Evolutionary conservation across 2,113 vertebrate genomes (phyloP), one percentile per base, ranked within the genome.

Genomic region (Carassius carassius): DNA sequence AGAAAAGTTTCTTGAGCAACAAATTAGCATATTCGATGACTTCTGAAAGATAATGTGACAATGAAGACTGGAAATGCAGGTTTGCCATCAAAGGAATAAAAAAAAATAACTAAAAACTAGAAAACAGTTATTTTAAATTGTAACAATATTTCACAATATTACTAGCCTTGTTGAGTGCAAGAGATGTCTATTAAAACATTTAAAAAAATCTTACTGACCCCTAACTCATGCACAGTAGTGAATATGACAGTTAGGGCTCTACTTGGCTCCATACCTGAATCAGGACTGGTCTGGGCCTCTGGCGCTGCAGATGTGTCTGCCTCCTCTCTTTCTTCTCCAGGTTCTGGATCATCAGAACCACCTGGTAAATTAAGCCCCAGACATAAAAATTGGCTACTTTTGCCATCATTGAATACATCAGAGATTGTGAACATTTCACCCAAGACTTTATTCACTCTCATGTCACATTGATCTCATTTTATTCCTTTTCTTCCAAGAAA

Each of bases 291-390:
- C 67, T 90, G 90, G 44, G 78, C 92, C 4, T 92, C 93, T 88
- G 88, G 89, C 78, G 87, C 89, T 47, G 86, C 87, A 69, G 89
- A 92, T 8, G 90, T 83, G 32, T 92, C 86, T 13, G 12, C 87
- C 11, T 91, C 90, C 41, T 75, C 88, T 21, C 86, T 88, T 75
- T 90, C 91, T 47, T 93, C 89, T 54, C 82, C 92, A 2, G 92
- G 74, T 12, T 93, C 92, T 32, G 91, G 89, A 13, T 93, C 93
- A 23, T 94, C 94, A 23, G 93, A 87, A 9, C 84, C 89, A 87
- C 92, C 94, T 94, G 62, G 12, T 51, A 44, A 72, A 69, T 69
- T 3, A 69, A 84, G 84, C 21, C 19, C 21, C 41, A 49, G 35
- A 4, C 35, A 41, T 12, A 72, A 72, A 70, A 72, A 41, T 41